phyloP scores from a whole-genome alignment of 1,140 invertebrate species.

The Zophobas atratus region DNA sequence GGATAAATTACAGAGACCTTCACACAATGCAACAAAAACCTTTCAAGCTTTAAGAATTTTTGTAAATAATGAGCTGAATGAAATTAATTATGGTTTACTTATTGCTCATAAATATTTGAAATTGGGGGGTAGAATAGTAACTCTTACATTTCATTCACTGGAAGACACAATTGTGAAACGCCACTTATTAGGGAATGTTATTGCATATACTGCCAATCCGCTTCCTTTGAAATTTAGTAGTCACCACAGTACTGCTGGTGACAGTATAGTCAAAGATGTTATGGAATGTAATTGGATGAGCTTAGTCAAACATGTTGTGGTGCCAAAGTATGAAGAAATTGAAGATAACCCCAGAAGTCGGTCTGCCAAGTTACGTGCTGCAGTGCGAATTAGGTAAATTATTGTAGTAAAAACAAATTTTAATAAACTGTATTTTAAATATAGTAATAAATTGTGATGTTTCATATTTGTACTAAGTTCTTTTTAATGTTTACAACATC shows the following conservation, averaged over 20 bases:
- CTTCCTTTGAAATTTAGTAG: slow-evolving; percentile 79
- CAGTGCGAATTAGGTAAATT: slow-evolving; percentile 77
- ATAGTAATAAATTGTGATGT: no score
- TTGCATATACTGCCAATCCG: slow-evolving; percentile 77
- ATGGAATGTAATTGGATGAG: slow-evolving; percentile 81
- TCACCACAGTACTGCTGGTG: slow-evolving; percentile 71
- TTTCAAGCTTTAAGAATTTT: slow-evolving; percentile 97
- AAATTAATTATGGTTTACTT: slow-evolving; percentile 91
- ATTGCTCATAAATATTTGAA: slow-evolving; percentile 86
- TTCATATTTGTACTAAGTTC: no score
- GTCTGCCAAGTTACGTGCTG: slow-evolving; percentile 91
- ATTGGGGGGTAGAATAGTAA: slow-evolving; percentile 82
- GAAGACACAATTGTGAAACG: slow-evolving; percentile 97
- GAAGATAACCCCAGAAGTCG: slow-evolving; percentile 85
- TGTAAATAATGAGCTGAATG: slow-evolving; percentile 97
- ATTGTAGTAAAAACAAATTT: slow-evolving; percentile 8
- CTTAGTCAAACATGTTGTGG: slow-evolving; percentile 86
- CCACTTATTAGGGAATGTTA: slow-evolving; percentile 85
- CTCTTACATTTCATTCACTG: slow-evolving; percentile 92
- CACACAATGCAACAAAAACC: slow-evolving; percentile 91
- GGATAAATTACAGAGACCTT: slow-evolving; percentile 83
- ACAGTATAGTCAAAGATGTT: slow-evolving; percentile 74
- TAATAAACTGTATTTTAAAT: no score
- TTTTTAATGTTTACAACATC: no score
- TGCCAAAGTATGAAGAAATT: slow-evolving; percentile 82